Evolutionary conservation across 2,888 invertebrate genomes (phyloP).

Genomic region (Nephrotoma guestfalica): DNA sequence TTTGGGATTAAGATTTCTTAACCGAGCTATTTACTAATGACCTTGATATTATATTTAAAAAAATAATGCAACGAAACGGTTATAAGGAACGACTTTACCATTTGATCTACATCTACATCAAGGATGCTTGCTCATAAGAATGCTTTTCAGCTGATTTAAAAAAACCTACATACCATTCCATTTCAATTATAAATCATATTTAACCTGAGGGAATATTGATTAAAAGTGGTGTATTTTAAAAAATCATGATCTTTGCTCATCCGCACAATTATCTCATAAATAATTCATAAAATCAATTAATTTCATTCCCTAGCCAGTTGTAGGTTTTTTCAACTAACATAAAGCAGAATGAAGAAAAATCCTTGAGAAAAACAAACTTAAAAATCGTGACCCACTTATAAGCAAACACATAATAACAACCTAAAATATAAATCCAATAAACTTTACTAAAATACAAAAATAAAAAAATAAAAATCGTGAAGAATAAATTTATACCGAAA

Average conservation of each 20-base stretch:
- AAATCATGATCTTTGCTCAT: background rate
- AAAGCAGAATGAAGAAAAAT: background rate
- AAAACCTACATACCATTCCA: background rate
- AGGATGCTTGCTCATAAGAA: too few species aligned
- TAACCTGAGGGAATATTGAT: background rate
- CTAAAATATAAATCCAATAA: background rate
- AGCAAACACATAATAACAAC: background rate
- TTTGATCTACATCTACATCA: too few species aligned
- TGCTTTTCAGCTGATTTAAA: too few species aligned
- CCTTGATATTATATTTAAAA: too few species aligned
- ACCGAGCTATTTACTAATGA: too few species aligned
- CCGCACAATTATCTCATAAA: background rate
- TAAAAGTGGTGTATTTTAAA: background rate
- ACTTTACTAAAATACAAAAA: background rate
- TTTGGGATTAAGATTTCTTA: too few species aligned
- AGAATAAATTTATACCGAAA: background rate
- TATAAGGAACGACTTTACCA: too few species aligned
- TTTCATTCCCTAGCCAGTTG: background rate
- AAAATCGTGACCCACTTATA: background rate
- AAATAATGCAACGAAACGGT: too few species aligned
- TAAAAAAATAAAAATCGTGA: background rate
- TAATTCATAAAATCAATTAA: background rate
- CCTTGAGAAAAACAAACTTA: background rate
- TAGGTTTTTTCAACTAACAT: background rate
- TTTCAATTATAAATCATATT: background rate